Percentiles rank a stretch among this genome's conserved stretches.
Conservation (phyloP, 2,888 invertebrate species). For the Embidobia sp. region DNA sequence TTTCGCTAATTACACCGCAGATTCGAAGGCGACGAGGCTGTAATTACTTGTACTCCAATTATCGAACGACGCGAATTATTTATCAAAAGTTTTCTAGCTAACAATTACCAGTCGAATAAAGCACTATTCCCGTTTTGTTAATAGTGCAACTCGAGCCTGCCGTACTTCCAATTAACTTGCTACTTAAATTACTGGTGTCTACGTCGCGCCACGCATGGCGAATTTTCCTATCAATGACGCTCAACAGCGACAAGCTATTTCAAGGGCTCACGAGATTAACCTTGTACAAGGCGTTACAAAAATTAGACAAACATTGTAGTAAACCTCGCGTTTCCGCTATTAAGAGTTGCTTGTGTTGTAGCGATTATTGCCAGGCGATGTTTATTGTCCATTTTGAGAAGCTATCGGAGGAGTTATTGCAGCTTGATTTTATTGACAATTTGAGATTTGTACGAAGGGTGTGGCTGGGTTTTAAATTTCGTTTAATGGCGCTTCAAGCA, state of each 20-base stretch:
- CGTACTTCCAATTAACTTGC: slow-evolving; percentile 40
- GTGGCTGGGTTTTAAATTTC: too few relatives aligned
- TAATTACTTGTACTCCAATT: slow-evolving; percentile 43
- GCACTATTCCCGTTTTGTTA: slow-evolving; percentile 30
- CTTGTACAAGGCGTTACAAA: too few relatives aligned
- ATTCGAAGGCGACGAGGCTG: not conserved
- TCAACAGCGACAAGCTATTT: too few relatives aligned
- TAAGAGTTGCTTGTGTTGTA: too few relatives aligned
- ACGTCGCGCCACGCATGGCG: not conserved
- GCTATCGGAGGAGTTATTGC: not conserved
- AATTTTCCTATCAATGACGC: slow-evolving; percentile 17
- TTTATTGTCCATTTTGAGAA: too few relatives aligned
- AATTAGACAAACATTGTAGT: too few relatives aligned
- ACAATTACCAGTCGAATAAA: slow-evolving; percentile 28
- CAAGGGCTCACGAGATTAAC: too few relatives aligned
- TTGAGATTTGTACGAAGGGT: too few relatives aligned
- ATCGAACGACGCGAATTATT: slow-evolving; percentile 40
- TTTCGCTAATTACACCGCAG: slow-evolving; percentile 36
- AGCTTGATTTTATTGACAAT: too few relatives aligned
- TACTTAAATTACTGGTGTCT: slow-evolving; percentile 20
- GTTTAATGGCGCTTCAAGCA: too few relatives aligned
- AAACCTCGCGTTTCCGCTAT: too few relatives aligned
- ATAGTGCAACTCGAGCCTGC: slow-evolving; percentile 30
- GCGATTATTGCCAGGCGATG: too few relatives aligned
- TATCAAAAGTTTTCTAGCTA: slow-evolving; percentile 27